phyloP scores from a whole-genome alignment of 2,888 invertebrate genomes.

The Stenichneumon culpator region DNA sequence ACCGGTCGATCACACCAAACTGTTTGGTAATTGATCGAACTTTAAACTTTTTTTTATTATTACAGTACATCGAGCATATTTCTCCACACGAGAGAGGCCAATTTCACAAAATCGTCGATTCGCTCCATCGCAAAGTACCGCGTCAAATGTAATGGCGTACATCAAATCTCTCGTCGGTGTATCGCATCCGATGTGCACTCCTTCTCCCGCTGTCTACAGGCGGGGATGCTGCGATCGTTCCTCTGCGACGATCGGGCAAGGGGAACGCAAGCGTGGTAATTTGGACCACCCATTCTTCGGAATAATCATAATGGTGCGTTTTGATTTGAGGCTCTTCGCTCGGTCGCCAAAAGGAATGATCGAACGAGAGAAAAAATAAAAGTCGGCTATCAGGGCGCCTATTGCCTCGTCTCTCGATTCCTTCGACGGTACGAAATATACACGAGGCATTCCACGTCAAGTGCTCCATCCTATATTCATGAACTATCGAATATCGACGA shows the following conservation, averaged over 20 bases:
- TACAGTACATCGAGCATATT: background rate
- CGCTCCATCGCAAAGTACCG: conserved; percentile 9
- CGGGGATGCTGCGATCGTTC: conserved; percentile 3
- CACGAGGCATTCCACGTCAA: background rate
- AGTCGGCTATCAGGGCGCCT: background rate
- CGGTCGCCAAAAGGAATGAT: conserved; percentile 1
- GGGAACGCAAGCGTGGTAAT: conserved; percentile 79
- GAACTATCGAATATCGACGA: background rate
- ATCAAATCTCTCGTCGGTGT: background rate
- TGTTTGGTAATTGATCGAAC: background rate
- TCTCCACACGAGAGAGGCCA: background rate
- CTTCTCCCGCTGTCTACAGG: background rate
- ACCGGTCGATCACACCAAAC: background rate
- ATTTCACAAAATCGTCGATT: conserved; percentile 15
- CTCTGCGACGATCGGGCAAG: conserved; percentile 41
- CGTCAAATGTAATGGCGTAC: background rate
- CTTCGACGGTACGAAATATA: conserved; percentile 19
- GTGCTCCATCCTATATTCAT: background rate
- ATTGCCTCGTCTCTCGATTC: conserved; percentile 25
- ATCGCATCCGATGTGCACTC: background rate
- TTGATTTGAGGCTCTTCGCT: conserved; percentile 68
- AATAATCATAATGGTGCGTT: conserved; percentile 82
- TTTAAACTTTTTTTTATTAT: background rate
- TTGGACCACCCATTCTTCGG: conserved; percentile 82
- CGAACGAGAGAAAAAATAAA: conserved; percentile 48